A percentile compares a stretch with the other conserved stretches of the same genome.
phyloP scores from a whole-genome alignment of 64 coral and sea anemone species.

The Montipora efflorescens region DNA sequence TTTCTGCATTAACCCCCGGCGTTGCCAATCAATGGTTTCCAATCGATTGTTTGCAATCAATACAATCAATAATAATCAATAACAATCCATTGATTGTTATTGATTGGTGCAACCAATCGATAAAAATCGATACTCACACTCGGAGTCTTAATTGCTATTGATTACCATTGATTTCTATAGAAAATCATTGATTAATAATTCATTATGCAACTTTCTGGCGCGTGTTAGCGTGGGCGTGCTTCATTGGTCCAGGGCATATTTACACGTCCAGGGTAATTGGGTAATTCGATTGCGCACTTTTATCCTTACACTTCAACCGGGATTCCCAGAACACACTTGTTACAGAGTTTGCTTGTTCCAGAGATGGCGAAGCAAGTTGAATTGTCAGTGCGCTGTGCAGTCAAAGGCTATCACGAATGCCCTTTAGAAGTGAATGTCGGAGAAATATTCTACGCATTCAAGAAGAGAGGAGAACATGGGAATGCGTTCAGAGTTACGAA shows the following conservation, averaged over 20 bases:
- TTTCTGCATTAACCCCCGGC: neutral
- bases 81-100: slow-evolving; percentile 17
- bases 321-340: neutral
- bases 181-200: slow-evolving; percentile 13
- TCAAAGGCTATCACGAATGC: slow-evolving; percentile 36
- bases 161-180: slow-evolving; percentile 7
- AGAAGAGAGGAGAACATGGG: slow-evolving; percentile 28
- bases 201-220: slow-evolving; percentile 7
- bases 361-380: slow-evolving; percentile 11
- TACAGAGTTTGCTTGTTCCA: neutral
- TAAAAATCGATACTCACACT: neutral
- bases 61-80: slow-evolving; percentile 6
- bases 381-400: slow-evolving; percentile 1
- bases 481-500: slow-evolving; percentile 35
- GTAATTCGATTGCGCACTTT: neutral
- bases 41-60: neutral
- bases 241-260: neutral
- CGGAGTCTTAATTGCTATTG: slow-evolving; percentile 15
- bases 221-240: slow-evolving; percentile 3
- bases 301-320: neutral
- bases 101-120: slow-evolving; percentile 15
- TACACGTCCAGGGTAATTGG: slow-evolving; percentile 2
- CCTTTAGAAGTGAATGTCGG: slow-evolving; percentile 11
- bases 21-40: neutral
- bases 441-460: slow-evolving; percentile 24